These are phyloP conservation scores for Macroteleia sp. DNA, from an alignment of 2,888 invertebrate genomes.

Conservation along the genomic window DNA sequence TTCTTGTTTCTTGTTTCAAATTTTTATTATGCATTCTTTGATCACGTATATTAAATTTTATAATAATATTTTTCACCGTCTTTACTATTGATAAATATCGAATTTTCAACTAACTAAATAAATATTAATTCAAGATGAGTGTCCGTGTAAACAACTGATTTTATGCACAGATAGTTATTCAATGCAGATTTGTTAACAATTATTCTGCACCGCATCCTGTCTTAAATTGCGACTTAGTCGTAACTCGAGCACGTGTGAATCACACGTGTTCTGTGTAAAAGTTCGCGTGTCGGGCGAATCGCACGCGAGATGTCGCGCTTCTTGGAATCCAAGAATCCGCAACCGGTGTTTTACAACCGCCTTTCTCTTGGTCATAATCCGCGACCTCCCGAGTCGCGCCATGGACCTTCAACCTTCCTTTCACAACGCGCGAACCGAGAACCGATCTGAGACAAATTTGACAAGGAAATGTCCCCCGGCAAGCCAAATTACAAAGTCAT, in stretches of 20 bases:
- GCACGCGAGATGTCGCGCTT: slow-evolving; percentile 22
- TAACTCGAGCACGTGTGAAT: slow-evolving; percentile 21
- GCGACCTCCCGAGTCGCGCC: slow-evolving; percentile 64
- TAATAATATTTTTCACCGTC: too few relatives aligned
- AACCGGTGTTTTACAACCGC: slow-evolving; percentile 61
- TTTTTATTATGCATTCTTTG: too few relatives aligned
- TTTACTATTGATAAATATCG: too few relatives aligned
- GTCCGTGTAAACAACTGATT: too few relatives aligned
- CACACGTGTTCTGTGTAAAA: slow-evolving; percentile 3
- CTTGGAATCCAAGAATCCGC: slow-evolving; percentile 19
- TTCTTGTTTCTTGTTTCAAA: too few relatives aligned
- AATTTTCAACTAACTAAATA: too few relatives aligned
- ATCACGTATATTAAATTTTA: too few relatives aligned
- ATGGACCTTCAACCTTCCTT: slow-evolving; percentile 64
- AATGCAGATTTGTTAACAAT: background rate
- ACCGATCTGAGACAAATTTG: slow-evolving; percentile 22
- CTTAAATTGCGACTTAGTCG: background rate
- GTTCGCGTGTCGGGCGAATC: background rate
- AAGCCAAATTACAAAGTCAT: slow-evolving; percentile 21
- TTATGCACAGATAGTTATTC: too few relatives aligned
- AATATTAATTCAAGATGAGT: too few relatives aligned
- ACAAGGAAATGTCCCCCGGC: slow-evolving; percentile 16
- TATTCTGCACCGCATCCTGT: background rate
- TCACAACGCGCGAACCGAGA: slow-evolving; percentile 44
- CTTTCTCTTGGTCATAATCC: slow-evolving; percentile 71